Evolutionary conservation across 2,888 invertebrate species (phyloP).

Genomic region (Parochlus steinenii): DNA sequence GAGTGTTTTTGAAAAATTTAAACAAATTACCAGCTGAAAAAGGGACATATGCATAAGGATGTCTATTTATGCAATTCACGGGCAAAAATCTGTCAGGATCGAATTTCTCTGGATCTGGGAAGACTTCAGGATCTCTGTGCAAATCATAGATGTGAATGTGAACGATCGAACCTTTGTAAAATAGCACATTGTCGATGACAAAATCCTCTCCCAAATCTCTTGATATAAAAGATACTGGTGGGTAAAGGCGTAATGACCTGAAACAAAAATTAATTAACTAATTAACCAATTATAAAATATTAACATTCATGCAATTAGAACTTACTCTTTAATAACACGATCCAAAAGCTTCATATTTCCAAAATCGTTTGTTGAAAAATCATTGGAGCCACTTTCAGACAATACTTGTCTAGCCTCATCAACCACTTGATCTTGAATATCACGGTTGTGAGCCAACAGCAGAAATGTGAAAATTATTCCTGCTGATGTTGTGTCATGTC

Average conservation of each 20-base stretch:
- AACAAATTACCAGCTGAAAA: slow-evolving; percentile 17
- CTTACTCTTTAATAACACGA: slow-evolving; percentile 33
- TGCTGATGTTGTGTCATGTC: slow-evolving; percentile 29
- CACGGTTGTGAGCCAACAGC: slow-evolving; percentile 19
- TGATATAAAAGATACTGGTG: slow-evolving; percentile 29
- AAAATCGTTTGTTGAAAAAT: slow-evolving; percentile 3
- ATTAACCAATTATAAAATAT: too few species aligned
- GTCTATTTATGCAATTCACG: slow-evolving; percentile 14
- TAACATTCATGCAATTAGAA: too few species aligned
- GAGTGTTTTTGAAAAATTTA: too few species aligned
- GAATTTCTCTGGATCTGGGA: slow-evolving; percentile 15
- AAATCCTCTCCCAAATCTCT: slow-evolving; percentile 26
- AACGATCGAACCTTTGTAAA: too few species aligned
- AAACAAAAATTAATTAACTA: too few species aligned
- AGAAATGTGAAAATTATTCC: slow-evolving; percentile 17
- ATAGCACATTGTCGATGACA: too few species aligned
- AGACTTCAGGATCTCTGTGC: slow-evolving; percentile 15
- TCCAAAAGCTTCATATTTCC: slow-evolving; percentile 28
- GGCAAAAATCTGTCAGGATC: slow-evolving; percentile 15
- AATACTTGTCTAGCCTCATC: slow-evolving; percentile 22
- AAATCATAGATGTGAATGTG: slow-evolving; percentile 43
- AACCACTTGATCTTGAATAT: slow-evolving; percentile 18
- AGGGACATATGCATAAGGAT: slow-evolving; percentile 14
- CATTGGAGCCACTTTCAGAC: slow-evolving; percentile 14
- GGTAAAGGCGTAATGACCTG: slow-evolving; percentile 26